Evolutionary conservation across 2,888 invertebrate genomes (phyloP).

Genomic region (Orthonevra nobilis): DNA sequence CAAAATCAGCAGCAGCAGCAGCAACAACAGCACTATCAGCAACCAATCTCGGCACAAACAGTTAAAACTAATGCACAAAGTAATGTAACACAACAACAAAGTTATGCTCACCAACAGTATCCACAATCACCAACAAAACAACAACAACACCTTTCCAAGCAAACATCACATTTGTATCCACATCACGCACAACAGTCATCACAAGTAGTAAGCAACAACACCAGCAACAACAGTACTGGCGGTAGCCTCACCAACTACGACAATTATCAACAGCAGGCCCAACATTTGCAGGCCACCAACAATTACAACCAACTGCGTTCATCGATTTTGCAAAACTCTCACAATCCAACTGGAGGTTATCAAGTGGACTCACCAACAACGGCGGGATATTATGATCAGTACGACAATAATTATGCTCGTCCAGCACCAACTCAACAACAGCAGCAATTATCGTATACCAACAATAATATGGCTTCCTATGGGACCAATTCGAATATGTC

Average conservation of each 20-base stretch:
- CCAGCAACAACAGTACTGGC: slow-evolving; percentile 70
- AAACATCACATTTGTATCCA: slow-evolving; percentile 79
- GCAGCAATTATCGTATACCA: slow-evolving; percentile 69
- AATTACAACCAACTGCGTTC: slow-evolving; percentile 78
- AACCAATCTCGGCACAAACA: slow-evolving; percentile 63
- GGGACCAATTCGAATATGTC: slow-evolving; percentile 64
- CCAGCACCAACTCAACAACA: slow-evolving; percentile 71
- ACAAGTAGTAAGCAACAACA: slow-evolving; percentile 65
- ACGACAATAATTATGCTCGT: slow-evolving; percentile 75
- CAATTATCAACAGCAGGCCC: slow-evolving; percentile 74
- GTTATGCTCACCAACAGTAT: slow-evolving; percentile 65
- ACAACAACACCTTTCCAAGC: slow-evolving; percentile 76
- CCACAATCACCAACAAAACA: slow-evolving; percentile 54
- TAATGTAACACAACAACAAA: slow-evolving; percentile 71
- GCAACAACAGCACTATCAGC: slow-evolving; percentile 68
- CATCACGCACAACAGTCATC: slow-evolving; percentile 72
- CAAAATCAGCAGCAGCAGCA: slow-evolving; percentile 67
- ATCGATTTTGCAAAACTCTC: slow-evolving; percentile 78
- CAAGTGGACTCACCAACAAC: slow-evolving; percentile 48
- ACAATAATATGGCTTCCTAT: slow-evolving; percentile 72
- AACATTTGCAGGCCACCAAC: slow-evolving; percentile 58
- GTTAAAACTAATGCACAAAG: slow-evolving; percentile 68
- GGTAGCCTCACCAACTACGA: slow-evolving; percentile 75
- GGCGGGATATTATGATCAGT: slow-evolving; percentile 74
- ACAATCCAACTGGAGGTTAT: slow-evolving; percentile 78